These are phyloP conservation scores for Podilymbus podiceps DNA, from an alignment of 2,113 vertebrate genomes.

Conservation along the genomic window DNA sequence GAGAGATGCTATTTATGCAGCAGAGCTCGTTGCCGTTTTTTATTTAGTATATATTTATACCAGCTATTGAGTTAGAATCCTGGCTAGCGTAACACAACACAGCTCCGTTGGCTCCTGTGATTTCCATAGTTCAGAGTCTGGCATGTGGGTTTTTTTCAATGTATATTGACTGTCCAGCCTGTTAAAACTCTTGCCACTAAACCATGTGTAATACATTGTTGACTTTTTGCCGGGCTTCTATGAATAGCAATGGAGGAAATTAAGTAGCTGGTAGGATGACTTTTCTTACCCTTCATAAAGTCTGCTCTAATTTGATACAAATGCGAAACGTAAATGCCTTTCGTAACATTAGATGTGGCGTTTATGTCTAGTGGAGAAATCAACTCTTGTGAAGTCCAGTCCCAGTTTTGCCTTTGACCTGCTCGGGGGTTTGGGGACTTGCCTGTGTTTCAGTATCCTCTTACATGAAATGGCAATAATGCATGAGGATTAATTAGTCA, in stretches of 20 bases:
- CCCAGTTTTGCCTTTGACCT: constrained; percentile 1
- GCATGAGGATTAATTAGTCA: constrained; percentile 24
- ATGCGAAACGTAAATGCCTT: neutral
- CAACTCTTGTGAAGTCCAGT: neutral
- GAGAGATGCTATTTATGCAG: constrained; percentile 54
- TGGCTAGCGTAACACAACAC: constrained; percentile 29
- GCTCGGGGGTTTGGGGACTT: neutral
- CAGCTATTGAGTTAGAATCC: constrained; percentile 42
- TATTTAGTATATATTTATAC: constrained; percentile 41
- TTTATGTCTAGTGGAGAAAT: neutral
- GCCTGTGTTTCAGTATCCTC: neutral
- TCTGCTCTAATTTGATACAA: neutral
- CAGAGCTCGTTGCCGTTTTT: neutral
- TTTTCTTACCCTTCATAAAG: neutral
- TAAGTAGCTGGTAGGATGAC: constrained; percentile 5
- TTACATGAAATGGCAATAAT: constrained; percentile 24
- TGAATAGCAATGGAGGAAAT: constrained; percentile 42
- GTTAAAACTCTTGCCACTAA: constrained; percentile 20
- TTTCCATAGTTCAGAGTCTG: constrained; percentile 45
- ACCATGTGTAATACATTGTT: constrained; percentile 10
- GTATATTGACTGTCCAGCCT: constrained; percentile 42
- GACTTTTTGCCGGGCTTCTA: constrained; percentile 36
- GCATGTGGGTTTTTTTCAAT: constrained; percentile 43
- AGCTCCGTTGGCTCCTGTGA: constrained; percentile 30
- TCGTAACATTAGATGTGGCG: neutral